Conservation (phyloP, 2,797 vertebrate species). For the Benthosema pterotum region DNA sequence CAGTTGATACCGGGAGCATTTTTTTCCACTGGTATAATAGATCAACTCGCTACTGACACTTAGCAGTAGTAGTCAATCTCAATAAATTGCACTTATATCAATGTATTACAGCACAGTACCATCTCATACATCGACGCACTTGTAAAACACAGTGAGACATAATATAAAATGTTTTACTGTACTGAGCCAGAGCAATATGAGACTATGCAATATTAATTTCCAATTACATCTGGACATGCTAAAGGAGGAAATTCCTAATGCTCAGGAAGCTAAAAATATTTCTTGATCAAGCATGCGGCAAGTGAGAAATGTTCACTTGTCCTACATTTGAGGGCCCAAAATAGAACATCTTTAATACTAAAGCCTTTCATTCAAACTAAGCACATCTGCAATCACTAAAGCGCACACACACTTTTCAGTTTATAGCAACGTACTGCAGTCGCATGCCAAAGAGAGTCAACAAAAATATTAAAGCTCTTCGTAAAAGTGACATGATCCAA, state of each 20-base stretch:
- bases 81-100: too few relatives aligned
- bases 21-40: too few relatives aligned
- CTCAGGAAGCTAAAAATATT: conserved; percentile 2
- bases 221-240: conserved; percentile 20
- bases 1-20: too few relatives aligned
- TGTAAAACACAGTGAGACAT: conserved; percentile 15
- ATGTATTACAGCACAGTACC: neutral
- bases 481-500: conserved; percentile 19
- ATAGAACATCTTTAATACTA: conserved; percentile 1
- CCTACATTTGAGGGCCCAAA: conserved; percentile 24
- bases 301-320: conserved; percentile 3
- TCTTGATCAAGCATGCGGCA: neutral
- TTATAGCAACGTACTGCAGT: neutral
- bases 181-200: neutral
- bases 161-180: neutral
- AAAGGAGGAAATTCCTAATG: conserved; percentile 14
- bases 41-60: neutral
- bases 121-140: neutral
- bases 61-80: neutral
- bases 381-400: neutral
- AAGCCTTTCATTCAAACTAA: neutral
- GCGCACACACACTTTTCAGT: neutral
- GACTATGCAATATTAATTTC: conserved; percentile 25
- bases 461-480: neutral
- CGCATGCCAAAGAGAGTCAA: neutral